Evolutionary conservation across 2,113 vertebrate genomes (phyloP), one percentile per base, ranked within the genome.

Genomic region (Erythrocercus mccallii): DNA sequence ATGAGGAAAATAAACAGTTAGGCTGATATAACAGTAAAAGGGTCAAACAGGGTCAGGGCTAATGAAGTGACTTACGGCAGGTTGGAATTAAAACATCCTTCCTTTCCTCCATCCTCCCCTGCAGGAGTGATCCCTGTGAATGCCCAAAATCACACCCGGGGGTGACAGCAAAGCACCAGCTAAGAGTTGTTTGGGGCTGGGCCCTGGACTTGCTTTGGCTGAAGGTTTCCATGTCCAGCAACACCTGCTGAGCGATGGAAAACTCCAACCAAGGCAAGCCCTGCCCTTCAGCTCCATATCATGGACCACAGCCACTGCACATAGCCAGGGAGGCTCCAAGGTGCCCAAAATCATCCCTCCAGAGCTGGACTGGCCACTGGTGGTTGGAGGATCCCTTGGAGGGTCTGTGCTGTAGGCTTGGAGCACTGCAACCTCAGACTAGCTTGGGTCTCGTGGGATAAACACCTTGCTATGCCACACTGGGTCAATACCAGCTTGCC

Each of bases 1-100:
- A 97, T 95, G 96, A 94, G 86, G 89, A 97, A 95, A 96, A 96
- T 94, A 96, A 97, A 95, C 93, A 92, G 68, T 94, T 94, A 44
- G 81, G 71, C 88, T 95, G 92, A 80, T 93, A 88, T 35, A 93
- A 87, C 81, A 92, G 91, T 79, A 91, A 94, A 90, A 96, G 91
- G 92, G 73, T 96, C 91, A 91, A 83, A 42, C 40, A 53, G 93
- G 91, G 82, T 70, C 88, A 77, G 73, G 78, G 73, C 64, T 96
- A 96, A 97, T 93, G 95, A 96, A 97, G 91, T 95, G 94, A 94
- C 87, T 95, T 78, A 11, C 3, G 25, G 88, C 60, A 95, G 85
- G 82, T 31, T 72, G 62, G 85, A 73, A 79, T 57, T 71, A 79
- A 92, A 95, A 38, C 51, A 71, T 10, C 48, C 31, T 90, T 73